Evolutionary conservation across 1,140 invertebrate species (phyloP).

Genomic region (Kradibia gibbosae): DNA sequence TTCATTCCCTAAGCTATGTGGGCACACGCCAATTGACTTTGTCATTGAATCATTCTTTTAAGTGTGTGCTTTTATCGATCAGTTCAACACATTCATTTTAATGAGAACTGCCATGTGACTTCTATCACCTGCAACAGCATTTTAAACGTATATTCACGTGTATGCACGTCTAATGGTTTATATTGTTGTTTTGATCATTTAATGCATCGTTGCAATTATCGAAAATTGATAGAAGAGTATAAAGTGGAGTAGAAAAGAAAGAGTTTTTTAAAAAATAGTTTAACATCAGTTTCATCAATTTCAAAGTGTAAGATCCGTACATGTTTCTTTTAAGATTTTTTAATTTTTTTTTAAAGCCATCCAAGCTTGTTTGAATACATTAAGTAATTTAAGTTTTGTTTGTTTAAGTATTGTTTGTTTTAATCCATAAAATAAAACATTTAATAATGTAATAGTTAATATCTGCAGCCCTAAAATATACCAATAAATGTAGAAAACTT

Average conservation of each 20-base stretch:
- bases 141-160: neutral
- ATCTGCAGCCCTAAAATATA: no score
- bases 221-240: neutral
- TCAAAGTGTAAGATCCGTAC: no score
- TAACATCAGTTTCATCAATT: no score
- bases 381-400: no score
- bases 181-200: neutral
- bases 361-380: no score
- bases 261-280: no score
- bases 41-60: slow-evolving; percentile 32
- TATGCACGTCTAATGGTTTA: neutral
- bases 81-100: slow-evolving; percentile 17
- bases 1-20: slow-evolving; percentile 11
- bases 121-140: neutral
- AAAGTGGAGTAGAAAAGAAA: neutral
- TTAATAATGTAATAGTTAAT: no score
- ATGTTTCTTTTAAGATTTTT: no score
- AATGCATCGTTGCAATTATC: neutral
- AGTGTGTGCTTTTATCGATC: slow-evolving; percentile 35
- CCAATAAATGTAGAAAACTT: neutral
- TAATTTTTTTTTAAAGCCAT: no score
- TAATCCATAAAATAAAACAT: no score
- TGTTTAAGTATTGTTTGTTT: no score
- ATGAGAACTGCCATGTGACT: neutral
- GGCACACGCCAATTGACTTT: neutral